A percentile compares a stretch with the other conserved stretches of the same genome.
Conservation (phyloP, 1,140 invertebrate species). For the Hycleus cichorii region DNA sequence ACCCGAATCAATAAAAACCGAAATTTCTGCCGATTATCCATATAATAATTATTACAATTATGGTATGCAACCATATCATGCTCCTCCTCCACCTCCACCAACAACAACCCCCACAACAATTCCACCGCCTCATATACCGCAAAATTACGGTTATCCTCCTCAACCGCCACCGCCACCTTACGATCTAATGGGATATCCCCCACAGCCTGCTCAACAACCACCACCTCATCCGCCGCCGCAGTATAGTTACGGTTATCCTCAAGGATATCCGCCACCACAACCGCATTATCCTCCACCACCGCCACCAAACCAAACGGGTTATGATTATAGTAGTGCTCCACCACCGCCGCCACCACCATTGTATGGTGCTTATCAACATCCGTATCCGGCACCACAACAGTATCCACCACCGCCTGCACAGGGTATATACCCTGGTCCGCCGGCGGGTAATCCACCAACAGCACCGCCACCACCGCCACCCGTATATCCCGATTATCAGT, state of each 20-base stretch:
- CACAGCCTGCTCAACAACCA: conserved; percentile 28
- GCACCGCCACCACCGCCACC: background rate
- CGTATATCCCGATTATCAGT: conserved; percentile 8
- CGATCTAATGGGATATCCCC: conserved; percentile 30
- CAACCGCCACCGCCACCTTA: conserved; percentile 23
- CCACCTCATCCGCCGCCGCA: conserved; percentile 25
- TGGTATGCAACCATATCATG: conserved; percentile 29
- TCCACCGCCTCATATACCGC: conserved; percentile 25
- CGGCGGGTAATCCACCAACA: background rate
- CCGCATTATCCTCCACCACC: conserved; percentile 47
- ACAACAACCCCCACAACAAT: conserved; percentile 8
- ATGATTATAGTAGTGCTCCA: conserved; percentile 1
- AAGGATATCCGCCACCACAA: conserved; percentile 34
- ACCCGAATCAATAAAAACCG: conserved; percentile 25
- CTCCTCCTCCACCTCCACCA: conserved; percentile 24
- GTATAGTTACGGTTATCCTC: conserved; percentile 3
- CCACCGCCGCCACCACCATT: background rate
- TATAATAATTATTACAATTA: conserved; percentile 35
- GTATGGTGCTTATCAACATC: conserved; percentile 3
- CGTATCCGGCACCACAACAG: background rate
- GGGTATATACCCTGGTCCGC: background rate
- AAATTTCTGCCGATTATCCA: conserved; percentile 25
- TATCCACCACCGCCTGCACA: conserved; percentile 1
- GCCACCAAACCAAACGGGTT: conserved; percentile 35
- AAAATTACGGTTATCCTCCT: conserved; percentile 25